Base-by-base conservation (phyloP, 2,797 vertebrate genomes). In the Eulemur rubriventer region DNA sequence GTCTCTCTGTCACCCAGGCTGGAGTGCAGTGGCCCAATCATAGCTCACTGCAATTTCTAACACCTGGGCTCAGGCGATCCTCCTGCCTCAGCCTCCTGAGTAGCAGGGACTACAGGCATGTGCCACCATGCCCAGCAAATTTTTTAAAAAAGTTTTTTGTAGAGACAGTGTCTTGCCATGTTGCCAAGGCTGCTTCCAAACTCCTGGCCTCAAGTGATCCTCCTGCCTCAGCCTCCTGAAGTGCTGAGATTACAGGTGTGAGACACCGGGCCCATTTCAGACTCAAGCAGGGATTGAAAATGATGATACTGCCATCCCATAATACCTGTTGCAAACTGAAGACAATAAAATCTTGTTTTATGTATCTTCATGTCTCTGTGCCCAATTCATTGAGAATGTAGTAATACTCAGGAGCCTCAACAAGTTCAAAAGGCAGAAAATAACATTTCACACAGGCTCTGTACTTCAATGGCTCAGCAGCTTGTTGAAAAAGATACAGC, bases 391-490 rank as follows among this genome's bases (percentile, higher is more conserved):
- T 43, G 14, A 94, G 50, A 78, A 72, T 41, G 6, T 41, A 80
- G 35, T 69, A 72, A 43, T 48, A 65, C 52, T 67, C 46, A 79
- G 81, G 48, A 67, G 9, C 7, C 7, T 73, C 55, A 73, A 43
- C 35, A 95, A 87, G 24, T 78, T 78, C 43, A 61, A 92, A 83
- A 91, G 67, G 78, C 55, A 89, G 52, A 86, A 73, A 61, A 17
- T 52, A 87, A 59, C 50, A 76, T 84, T 75, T 73, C 35, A 65
- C 5, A 16, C 24, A 72, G 35, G 10, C 35, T 82, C 11, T 6
- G 30, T 61, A 75, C 52, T 75, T 94, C 55, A 87, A 48, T 33
- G 57, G 5, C 7, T 93, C 52, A 61, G 26, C 76, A 9, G n/a
- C 87, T 86, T 84, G 46, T 30, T 78, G 52, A 63, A 92, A 93